phyloP scores from a whole-genome alignment of 1,140 invertebrate genomes.

The Drosophila triauraria region DNA sequence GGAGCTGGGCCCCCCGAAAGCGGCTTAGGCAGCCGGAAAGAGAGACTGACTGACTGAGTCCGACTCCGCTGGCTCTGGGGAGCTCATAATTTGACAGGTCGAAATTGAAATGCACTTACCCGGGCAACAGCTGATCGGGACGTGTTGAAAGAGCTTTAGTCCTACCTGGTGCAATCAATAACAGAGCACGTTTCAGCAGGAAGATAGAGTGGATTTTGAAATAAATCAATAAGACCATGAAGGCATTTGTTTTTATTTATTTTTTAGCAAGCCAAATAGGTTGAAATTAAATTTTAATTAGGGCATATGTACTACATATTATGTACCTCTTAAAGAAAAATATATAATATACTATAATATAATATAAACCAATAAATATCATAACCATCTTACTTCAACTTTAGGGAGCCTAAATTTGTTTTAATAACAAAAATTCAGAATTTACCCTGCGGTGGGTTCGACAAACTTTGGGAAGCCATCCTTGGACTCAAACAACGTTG shows the following conservation, averaged over 20 bases:
- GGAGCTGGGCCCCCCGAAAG: conserved; percentile 3
- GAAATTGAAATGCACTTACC: conserved; percentile 39
- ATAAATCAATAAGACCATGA: not conserved
- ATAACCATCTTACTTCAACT: not conserved
- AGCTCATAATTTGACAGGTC: conserved; percentile 40
- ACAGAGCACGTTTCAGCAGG: not conserved
- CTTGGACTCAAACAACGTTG: conserved; percentile 29
- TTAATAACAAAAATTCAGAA: not conserved
- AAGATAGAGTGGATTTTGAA: not conserved
- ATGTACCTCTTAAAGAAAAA: too few relatives aligned
- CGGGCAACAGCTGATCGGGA: conserved; percentile 33
- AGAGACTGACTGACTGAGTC: not conserved
- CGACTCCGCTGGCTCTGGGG: not conserved
- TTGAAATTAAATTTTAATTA: not conserved
- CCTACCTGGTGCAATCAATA: conserved; percentile 20
- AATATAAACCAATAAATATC: too few relatives aligned
- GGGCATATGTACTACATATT: too few relatives aligned
- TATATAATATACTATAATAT: too few relatives aligned
- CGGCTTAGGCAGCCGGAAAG: conserved; percentile 19
- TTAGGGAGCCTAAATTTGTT: not conserved
- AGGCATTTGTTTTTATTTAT: not conserved
- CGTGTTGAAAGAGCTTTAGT: conserved; percentile 11
- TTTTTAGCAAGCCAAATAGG: not conserved
- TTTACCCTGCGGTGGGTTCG: not conserved
- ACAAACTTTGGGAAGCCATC: conserved; percentile 17